Percentiles rank a stretch among this genome's conserved stretches.
Conservation (phyloP, 1,140 invertebrate species). For the Lepidurus couesii region DNA sequence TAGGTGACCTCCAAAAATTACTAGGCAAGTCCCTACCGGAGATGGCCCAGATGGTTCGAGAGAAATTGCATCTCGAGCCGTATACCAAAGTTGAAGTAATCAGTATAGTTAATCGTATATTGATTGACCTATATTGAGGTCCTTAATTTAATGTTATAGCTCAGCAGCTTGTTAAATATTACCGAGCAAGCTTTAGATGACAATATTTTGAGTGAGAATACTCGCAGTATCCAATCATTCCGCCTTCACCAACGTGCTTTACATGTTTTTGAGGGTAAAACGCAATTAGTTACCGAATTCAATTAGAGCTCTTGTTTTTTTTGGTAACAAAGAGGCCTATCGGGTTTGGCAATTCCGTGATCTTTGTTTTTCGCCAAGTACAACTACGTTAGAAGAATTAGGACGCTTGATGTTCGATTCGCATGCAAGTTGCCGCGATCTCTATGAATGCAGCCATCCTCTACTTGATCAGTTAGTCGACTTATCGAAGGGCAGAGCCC, state of each 20-base stretch:
- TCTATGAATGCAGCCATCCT: slow-evolving; percentile 92
- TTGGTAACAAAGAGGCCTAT: slow-evolving; percentile 59
- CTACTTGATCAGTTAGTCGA: slow-evolving; percentile 78
- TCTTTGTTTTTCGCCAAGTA: slow-evolving; percentile 56
- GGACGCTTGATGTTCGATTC: slow-evolving; percentile 83
- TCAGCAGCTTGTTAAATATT: slow-evolving; percentile 57
- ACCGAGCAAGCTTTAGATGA: slow-evolving; percentile 58
- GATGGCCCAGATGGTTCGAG: slow-evolving; percentile 59
- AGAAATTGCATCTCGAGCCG: slow-evolving; percentile 58
- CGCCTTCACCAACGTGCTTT: slow-evolving; percentile 74
- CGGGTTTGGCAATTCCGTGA: slow-evolving; percentile 69
- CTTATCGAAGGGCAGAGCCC: slow-evolving; percentile 60
- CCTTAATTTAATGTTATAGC: slow-evolving; percentile 41
- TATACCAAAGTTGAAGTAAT: slow-evolving; percentile 74
- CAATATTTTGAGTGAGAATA: slow-evolving; percentile 62
- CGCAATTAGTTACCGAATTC: slow-evolving; percentile 26
- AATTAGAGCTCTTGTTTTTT: neutral
- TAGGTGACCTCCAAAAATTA: slow-evolving; percentile 65
- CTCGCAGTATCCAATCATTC: slow-evolving; percentile 62
- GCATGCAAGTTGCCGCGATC: slow-evolving; percentile 72
- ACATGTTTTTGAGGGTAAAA: slow-evolving; percentile 75
- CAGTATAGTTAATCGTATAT: slow-evolving; percentile 35
- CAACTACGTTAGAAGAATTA: slow-evolving; percentile 54
- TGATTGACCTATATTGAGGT: neutral
- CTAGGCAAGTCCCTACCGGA: slow-evolving; percentile 58